These are phyloP conservation scores for Sylvilagus floridanus DNA, from an alignment of 2,797 vertebrate genomes.

Conservation along the genomic window DNA sequence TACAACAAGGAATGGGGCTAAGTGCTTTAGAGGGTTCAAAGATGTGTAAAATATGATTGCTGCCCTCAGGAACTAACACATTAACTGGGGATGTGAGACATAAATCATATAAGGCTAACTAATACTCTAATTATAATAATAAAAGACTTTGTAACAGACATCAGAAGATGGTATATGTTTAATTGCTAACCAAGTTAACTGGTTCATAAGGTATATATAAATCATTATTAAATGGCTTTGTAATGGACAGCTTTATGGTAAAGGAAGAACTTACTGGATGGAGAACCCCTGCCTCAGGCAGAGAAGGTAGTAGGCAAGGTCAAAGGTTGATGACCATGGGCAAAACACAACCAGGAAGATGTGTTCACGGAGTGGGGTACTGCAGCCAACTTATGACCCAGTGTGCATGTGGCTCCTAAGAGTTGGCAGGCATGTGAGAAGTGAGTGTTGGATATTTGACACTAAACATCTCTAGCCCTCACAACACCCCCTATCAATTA, in stretches of 20 bases:
- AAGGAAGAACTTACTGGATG: background rate
- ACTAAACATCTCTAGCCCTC: background rate
- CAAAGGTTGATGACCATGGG: background rate
- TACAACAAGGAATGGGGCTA: background rate
- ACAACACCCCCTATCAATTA: background rate
- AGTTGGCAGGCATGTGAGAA: background rate
- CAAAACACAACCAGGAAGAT: background rate
- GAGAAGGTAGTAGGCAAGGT: background rate
- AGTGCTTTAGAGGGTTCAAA: background rate
- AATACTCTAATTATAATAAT: slow-evolving; percentile 68
- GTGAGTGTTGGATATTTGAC: background rate
- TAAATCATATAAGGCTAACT: slow-evolving; percentile 55
- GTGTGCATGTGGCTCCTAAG: rapidly evolving
- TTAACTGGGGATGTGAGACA: slow-evolving; percentile 27
- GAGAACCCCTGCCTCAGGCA: background rate
- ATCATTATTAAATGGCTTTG: slow-evolving; percentile 24
- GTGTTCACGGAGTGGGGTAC: background rate
- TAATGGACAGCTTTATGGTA: background rate
- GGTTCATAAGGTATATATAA: slow-evolving; percentile 23
- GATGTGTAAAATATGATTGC: background rate
- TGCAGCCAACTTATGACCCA: background rate
- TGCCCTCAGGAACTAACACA: slow-evolving; percentile 52
- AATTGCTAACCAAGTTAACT: slow-evolving; percentile 30
- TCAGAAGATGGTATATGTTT: slow-evolving; percentile 30
- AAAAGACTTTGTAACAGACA: slow-evolving; percentile 48